Evolutionary conservation across 2,113 vertebrate species (phyloP), one percentile per base, ranked within the genome.

Genomic region (Oryzias celebensis): DNA sequence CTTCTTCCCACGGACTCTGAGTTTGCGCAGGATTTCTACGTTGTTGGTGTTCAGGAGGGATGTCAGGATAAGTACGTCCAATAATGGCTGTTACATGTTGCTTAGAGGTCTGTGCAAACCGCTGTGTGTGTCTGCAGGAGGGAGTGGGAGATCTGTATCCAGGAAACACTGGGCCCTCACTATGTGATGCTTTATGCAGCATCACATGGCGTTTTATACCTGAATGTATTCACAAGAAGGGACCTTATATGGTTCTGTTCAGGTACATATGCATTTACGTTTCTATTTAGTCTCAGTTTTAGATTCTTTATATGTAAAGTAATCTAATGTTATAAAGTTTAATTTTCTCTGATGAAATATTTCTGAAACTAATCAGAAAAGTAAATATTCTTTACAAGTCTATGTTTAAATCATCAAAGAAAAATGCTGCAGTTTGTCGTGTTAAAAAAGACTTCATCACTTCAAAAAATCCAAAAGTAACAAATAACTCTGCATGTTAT

Each of bases 171-270:
- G 31, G 97, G 97, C 4, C 97, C 97, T 0, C 94, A 94, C 72
- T 98, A 98, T 0, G 96, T 99, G 24, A 91, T 96, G 92, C 91
- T 98, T 17, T 92, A 93, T 18, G 93, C 95, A 0, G 93, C 93
- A 0, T 92, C 93, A 0, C 97, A 98, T 0, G 97, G 97, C 0
- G 96, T 98, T 58, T 93, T 99, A 4, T 95, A 96, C 85, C 87
- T 98, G 77, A 93, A 93, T 0, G 80, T 98, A 7, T 96, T 99
- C 74, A 90, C 97, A 59, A 91, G 97, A 57, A 89, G 97, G 68
- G 97, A 99, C 85, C 96, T 99, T 68, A 96, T 99, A 87, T 99
- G 97, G 97, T 99, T 98, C 91, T 99, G 96, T 87, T 99, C 97
- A 70, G 96, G 97, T 98, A 55, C 63, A 85, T 73, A 23, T 0